phyloP scores from a whole-genome alignment of 2,888 invertebrate genomes.

The Chirona hameri region DNA sequence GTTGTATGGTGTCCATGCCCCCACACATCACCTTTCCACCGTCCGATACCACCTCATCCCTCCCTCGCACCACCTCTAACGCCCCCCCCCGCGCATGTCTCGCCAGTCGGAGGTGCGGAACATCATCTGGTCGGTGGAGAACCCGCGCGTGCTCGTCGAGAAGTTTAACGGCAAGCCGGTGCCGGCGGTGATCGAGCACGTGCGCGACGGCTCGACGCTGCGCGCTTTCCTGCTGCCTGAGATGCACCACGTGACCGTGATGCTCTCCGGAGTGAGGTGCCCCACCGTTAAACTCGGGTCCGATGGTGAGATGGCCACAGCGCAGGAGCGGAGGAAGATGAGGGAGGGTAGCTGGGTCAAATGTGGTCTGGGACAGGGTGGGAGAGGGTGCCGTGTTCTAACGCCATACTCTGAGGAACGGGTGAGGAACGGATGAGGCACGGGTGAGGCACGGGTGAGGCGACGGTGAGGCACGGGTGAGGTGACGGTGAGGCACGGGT shows the following conservation, averaged over 20 bases:
- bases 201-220: slow-evolving; percentile 94
- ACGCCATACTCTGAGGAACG: too few species aligned
- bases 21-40: not conserved
- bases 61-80: too few species aligned
- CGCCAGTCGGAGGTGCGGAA: slow-evolving; percentile 64
- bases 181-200: slow-evolving; percentile 93
- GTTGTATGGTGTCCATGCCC: not conserved
- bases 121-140: slow-evolving; percentile 85
- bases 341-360: not conserved
- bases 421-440: too few species aligned
- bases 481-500: too few species aligned
- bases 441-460: too few species aligned
- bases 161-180: slow-evolving; percentile 79
- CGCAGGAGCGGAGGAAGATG: not conserved
- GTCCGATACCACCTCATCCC: too few species aligned
- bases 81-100: too few species aligned
- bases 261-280: slow-evolving; percentile 89
- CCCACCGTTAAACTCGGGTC: slow-evolving; percentile 44
- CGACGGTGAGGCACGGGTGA: too few species aligned
- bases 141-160: slow-evolving; percentile 76
- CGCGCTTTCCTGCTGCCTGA: slow-evolving; percentile 86
- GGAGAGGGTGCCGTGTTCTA: too few species aligned
- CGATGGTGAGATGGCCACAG: not conserved
- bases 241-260: slow-evolving; percentile 85
- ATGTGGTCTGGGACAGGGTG: too few species aligned